These are phyloP conservation scores for Drosophila virilis DNA, from an alignment of 1,140 invertebrate genomes.

Conservation along the genomic window DNA sequence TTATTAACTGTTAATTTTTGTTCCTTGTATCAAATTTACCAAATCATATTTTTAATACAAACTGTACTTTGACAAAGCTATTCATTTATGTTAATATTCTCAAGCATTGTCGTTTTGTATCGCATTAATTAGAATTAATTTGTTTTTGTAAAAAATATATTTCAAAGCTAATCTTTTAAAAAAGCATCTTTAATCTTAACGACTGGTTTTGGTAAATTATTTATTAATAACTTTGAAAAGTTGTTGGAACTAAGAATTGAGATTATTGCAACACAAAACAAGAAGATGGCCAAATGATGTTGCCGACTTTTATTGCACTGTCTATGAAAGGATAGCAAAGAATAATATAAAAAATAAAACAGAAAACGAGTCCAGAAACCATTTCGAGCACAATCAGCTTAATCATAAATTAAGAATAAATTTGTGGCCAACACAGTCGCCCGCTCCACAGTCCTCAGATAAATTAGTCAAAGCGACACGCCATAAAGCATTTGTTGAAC, in stretches of 20 bases:
- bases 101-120: too few relatives aligned
- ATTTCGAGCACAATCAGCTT: conserved; percentile 66
- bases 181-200: neutral
- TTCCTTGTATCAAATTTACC: too few relatives aligned
- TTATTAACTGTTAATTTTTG: too few relatives aligned
- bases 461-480: conserved; percentile 84
- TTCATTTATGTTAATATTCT: too few relatives aligned
- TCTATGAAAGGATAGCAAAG: conserved; percentile 17
- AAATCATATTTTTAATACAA: too few relatives aligned
- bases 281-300: conserved; percentile 8
- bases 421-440: conserved; percentile 53
- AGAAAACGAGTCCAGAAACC: conserved; percentile 30
- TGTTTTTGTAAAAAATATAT: too few relatives aligned
- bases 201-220: neutral
- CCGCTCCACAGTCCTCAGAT: conserved; percentile 58
- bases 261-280: conserved; percentile 11
- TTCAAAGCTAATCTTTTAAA: neutral
- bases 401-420: conserved; percentile 81
- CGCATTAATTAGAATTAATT: too few relatives aligned
- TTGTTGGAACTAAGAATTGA: neutral
- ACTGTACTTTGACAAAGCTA: too few relatives aligned
- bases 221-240: conserved; percentile 9
- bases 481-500: conserved; percentile 83
- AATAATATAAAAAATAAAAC: conserved; percentile 12
- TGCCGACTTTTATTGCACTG: conserved; percentile 13